Percentiles rank a stretch among this genome's conserved stretches.
These are phyloP conservation scores for Gopherus evgoodei DNA, from an alignment of 2,113 vertebrate genomes.

Conservation along the genomic window DNA sequence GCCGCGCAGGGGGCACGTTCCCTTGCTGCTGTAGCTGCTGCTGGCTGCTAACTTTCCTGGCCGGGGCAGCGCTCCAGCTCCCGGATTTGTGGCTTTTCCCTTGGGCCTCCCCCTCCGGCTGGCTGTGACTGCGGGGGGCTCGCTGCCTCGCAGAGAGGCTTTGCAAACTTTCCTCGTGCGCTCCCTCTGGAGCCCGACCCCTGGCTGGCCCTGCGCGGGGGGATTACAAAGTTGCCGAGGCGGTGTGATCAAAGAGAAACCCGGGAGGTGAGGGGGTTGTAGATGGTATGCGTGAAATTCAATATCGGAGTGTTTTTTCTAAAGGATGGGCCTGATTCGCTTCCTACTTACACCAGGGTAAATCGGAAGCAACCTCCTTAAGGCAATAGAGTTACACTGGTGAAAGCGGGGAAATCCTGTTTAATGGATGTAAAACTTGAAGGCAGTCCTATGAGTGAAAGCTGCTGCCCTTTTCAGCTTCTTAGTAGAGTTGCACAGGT, in stretches of 20 bases:
- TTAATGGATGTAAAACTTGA: background rate
- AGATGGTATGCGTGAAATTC: background rate
- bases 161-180: background rate
- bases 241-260: background rate
- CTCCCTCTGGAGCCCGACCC: slow-evolving; percentile 18
- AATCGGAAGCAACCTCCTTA: background rate
- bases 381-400: too few relatives aligned
- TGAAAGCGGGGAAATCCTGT: background rate
- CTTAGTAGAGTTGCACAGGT: background rate
- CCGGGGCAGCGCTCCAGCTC: slow-evolving; percentile 2
- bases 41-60: slow-evolving; percentile 60
- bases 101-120: background rate
- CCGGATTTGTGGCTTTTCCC: background rate
- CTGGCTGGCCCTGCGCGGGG: background rate
- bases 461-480: background rate
- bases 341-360: background rate
- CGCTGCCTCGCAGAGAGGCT: background rate
- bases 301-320: background rate
- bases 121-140: background rate
- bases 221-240: background rate
- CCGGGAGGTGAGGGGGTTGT: background rate
- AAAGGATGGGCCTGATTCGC: background rate
- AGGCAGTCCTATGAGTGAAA: background rate
- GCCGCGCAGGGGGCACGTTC: background rate
- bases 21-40: background rate